Evolutionary conservation across 2,888 invertebrate genomes (phyloP).

Genomic region (Drosophila setosimentum): DNA sequence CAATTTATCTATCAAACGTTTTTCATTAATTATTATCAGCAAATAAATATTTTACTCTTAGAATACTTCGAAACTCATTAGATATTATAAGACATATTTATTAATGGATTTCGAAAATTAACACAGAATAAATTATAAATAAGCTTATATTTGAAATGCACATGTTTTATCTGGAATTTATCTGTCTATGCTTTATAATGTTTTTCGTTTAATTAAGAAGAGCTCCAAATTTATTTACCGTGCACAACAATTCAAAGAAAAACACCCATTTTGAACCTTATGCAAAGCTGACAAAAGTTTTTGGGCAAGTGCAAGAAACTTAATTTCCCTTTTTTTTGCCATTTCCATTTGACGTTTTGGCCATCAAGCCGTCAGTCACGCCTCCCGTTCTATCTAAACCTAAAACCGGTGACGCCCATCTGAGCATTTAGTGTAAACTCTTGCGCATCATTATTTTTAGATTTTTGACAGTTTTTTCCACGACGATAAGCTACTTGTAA

Average conservation of each 20-base stretch:
- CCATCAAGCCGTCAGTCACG: slow-evolving; percentile 13
- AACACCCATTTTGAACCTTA: slow-evolving; percentile 47
- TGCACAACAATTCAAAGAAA: neutral
- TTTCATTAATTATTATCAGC: too few relatives aligned
- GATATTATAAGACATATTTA: too few relatives aligned
- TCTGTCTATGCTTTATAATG: too few relatives aligned
- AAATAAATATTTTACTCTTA: too few relatives aligned
- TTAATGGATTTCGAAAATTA: too few relatives aligned
- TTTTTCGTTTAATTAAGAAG: too few relatives aligned
- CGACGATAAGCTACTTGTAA: slow-evolving; percentile 79
- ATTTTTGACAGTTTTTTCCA: slow-evolving; percentile 79
- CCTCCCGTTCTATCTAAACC: slow-evolving; percentile 2
- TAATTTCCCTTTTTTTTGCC: slow-evolving; percentile 63
- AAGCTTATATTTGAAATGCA: too few relatives aligned
- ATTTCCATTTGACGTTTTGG: slow-evolving; percentile 29
- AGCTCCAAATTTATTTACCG: neutral
- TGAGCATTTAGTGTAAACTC: slow-evolving; percentile 69
- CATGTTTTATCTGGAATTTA: too few relatives aligned
- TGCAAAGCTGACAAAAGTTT: slow-evolving; percentile 64
- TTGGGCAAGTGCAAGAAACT: slow-evolving; percentile 52
- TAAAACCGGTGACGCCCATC: slow-evolving; percentile 17
- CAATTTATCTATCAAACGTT: too few relatives aligned
- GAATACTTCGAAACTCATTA: too few relatives aligned
- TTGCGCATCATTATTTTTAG: slow-evolving; percentile 78
- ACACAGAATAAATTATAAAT: too few relatives aligned